Evolutionary conservation across 92 coral and sea anemone species (phyloP), one percentile per base, ranked within the genome.

Genomic region (Phenganax subtilis): DNA sequence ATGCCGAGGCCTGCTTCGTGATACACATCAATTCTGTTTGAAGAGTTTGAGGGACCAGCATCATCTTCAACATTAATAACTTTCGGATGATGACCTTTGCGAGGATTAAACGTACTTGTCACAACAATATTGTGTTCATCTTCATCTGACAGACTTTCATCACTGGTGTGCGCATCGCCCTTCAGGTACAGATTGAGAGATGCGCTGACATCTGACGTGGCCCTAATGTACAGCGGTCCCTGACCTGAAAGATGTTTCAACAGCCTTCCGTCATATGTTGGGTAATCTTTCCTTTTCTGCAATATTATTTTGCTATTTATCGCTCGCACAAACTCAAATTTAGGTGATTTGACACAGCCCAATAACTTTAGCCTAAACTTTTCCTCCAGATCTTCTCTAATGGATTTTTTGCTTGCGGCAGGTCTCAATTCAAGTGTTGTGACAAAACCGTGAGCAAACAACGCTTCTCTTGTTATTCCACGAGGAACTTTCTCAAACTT

Each of bases 311-410:
- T 71, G 55, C 76, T 71, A 71, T 47, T 71, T 12, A 71, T 47
- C 52, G 76, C 76, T 71, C 76, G 52, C 54, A 71, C 76, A 47
- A 71, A 71, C 76, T 71, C 76, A 47, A 71, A 71, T n/a, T 71
- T 71, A 12, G 76, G 54, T 55, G 76, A 20, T 29, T 71, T 47
- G 31, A 12, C 37, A 71, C 54, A 29, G 55, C 76, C 76, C 76
- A 47, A 71, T 29, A 71, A 37, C 76, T 71, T 71, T 29, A 52
- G 52, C 51, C 51, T 71, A 71, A 71, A 71, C 55, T 71, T 71
- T 71, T 76, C 76, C 16, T 71, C 76, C 52, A 1, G 14, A 29
- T 30, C 16, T 29, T 47, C 37, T 7, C 76, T 29, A 10, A 71
- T 47, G 54, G 16, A 52, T 29, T 71, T 16, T 71, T 71, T 57